These are phyloP conservation scores for Dermochelys coriacea DNA, from an alignment of 2,797 vertebrate species.

Conservation along the genomic window DNA sequence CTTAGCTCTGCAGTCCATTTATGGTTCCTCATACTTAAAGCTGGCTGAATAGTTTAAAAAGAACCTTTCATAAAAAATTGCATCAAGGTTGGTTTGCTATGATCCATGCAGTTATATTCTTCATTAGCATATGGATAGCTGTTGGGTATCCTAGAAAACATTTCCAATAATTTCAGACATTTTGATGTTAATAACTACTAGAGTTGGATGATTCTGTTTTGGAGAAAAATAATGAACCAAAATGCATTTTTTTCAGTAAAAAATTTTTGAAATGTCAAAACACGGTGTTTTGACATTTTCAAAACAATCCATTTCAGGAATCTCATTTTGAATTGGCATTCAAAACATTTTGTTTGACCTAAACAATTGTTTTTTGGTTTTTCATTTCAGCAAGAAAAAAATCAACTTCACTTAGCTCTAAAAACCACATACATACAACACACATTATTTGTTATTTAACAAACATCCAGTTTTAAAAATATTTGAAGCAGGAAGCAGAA, in stretches of 20 bases:
- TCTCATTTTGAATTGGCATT: neutral
- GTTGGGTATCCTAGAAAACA: neutral
- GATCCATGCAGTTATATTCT: conserved; percentile 33
- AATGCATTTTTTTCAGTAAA: no score
- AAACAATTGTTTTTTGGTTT: neutral
- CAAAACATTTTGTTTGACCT: neutral
- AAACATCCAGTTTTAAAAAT: neutral
- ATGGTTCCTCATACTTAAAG: conserved; percentile 6
- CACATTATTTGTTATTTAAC: no score
- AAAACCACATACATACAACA: neutral
- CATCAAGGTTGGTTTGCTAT: conserved; percentile 28
- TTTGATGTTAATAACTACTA: neutral
- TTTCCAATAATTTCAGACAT: conserved; percentile 2
- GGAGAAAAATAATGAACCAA: neutral
- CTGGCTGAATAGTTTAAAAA: neutral
- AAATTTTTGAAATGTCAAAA: no score
- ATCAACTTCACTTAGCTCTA: neutral
- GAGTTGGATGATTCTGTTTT: neutral
- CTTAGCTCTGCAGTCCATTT: conserved; percentile 35
- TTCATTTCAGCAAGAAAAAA: neutral
- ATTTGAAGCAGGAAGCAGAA: conserved; percentile 14
- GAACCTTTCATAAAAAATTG: conserved; percentile 44
- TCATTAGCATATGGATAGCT: conserved; percentile 9
- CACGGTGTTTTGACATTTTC: no score
- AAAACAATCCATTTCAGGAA: no score